Base-by-base conservation (phyloP, 2,797 vertebrate species). In the Sphaeramia orbicularis region DNA sequence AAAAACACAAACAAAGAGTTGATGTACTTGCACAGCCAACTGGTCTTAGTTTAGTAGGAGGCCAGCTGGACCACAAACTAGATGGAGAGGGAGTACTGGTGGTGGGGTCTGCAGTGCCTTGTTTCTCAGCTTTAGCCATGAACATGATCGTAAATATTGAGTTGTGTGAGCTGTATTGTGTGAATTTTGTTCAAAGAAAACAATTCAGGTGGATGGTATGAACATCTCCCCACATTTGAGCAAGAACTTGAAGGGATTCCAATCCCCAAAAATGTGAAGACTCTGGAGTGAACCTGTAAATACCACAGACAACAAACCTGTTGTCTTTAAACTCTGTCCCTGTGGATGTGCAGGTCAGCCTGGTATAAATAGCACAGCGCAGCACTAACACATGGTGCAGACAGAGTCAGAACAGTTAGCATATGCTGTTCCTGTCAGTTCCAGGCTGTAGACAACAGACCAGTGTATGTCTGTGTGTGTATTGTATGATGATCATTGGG, bases 291-390 rank as follows among this genome's bases (percentile, higher is more conserved):
- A 74, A 50, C 55, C 30, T 62, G 55, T 35, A 7, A 56, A 73
- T 52, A 56, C 51, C 55, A 69, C 16, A 19, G 50, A 71, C 35
- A 65, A 32, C 59, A 65, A 71, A 76, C 58, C 79, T 85, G 71
- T 76, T 83, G 76, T 84, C 59, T 79, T 59, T 70, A 47, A 71
- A 60, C 53, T 50, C 16, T 14, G 54, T 86, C 80, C 66, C 55
- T 64, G 43, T 55, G 73, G 61, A 67, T 59, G 64, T 32, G 76
- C 66, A 81, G 87, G 85, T 87, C 87, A 87, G 47, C 75, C 67
- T 43, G 72, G 71, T 93, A 91, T 93, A 92, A 93, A 93, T 94
- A 93, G 83, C 56, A 61, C 16, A 32, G 6, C 24, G 24, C 16
- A 32, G 6, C 24, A 24, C 24, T 78, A 84, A 89, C 85, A 91